phyloP scores from a whole-genome alignment of 2,113 vertebrate genomes.

The Aldabrachelys gigantea region DNA sequence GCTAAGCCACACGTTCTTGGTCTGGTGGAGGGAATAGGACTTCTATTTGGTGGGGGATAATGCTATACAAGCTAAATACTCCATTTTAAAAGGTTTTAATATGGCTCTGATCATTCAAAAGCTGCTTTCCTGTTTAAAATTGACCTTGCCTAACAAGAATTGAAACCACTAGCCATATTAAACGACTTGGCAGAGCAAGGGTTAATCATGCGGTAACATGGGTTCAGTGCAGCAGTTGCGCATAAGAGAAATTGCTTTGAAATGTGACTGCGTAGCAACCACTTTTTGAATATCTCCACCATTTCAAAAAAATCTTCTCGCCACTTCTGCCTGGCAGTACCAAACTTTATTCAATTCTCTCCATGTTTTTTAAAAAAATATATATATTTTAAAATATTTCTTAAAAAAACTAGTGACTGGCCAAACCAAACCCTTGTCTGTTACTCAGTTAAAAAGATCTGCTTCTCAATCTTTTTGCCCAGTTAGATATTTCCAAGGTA shows the following conservation, averaged over 20 bases:
- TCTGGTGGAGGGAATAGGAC: background rate
- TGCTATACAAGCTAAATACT: background rate
- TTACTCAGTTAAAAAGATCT: background rate
- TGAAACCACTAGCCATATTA: background rate
- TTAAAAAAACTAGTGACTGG: background rate
- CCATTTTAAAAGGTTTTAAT: background rate
- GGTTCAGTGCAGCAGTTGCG: background rate
- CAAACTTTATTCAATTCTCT: background rate
- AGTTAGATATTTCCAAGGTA: background rate
- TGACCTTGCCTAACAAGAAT: background rate
- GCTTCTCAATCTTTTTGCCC: background rate
- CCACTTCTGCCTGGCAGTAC: background rate
- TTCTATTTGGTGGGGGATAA: background rate
- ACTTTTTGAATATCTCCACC: background rate
- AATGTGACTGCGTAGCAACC: background rate
- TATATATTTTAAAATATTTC: background rate
- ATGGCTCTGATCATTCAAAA: background rate
- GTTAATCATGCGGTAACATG: accelerated
- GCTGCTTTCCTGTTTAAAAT: background rate
- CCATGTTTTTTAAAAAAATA: background rate
- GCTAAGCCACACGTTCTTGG: background rate
- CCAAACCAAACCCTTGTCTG: background rate
- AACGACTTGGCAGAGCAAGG: background rate
- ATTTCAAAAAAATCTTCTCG: background rate
- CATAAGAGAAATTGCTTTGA: background rate